Percentiles rank a stretch among this genome's conserved stretches.
These are phyloP conservation scores for Eonycteris spelaea DNA, from an alignment of 2,113 vertebrate genomes.

Conservation along the genomic window DNA sequence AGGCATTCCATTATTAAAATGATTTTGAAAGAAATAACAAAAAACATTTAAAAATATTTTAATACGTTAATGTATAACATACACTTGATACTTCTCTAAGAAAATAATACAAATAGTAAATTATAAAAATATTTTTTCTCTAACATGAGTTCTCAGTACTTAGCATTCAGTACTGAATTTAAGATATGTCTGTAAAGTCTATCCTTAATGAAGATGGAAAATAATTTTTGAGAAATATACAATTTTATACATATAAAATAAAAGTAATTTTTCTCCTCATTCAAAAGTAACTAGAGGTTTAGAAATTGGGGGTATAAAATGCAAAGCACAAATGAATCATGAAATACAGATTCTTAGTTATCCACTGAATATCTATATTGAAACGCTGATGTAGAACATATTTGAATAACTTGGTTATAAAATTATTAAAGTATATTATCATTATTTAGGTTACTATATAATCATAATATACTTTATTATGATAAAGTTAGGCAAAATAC, in stretches of 20 bases:
- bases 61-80: background rate
- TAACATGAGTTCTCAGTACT: background rate
- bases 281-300: background rate
- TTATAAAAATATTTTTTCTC: background rate
- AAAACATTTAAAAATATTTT: background rate
- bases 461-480: no score
- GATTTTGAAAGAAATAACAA: background rate
- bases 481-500: background rate
- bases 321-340: background rate
- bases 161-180: background rate
- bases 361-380: background rate
- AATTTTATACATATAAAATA: background rate
- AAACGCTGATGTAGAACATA: background rate
- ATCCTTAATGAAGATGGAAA: background rate
- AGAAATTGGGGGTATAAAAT: background rate
- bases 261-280: background rate
- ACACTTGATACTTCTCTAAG: background rate
- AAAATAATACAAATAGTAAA: background rate
- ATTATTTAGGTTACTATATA: background rate
- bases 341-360: background rate
- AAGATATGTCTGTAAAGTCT: background rate
- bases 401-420: background rate
- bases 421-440: background rate
- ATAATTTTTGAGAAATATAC: background rate
- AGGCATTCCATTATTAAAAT: background rate